Percentiles rank a stretch among this genome's conserved stretches.
Conservation (phyloP, 92 coral and sea anemone species). For the Galaxea fascicularis region DNA sequence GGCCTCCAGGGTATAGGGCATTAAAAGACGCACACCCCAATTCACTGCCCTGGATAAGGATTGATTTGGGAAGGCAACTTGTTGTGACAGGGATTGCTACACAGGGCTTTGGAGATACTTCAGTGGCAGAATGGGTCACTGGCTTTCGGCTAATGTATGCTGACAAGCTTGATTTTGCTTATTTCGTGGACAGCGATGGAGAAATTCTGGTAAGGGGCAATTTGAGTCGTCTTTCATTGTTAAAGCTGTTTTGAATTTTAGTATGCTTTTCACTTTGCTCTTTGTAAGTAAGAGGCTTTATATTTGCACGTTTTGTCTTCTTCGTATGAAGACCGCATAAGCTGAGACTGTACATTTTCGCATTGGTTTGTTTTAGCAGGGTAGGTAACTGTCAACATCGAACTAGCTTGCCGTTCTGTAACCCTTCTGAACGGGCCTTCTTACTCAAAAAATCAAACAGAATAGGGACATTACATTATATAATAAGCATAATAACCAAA, state of each 20-base stretch:
- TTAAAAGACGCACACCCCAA: conserved; percentile 23
- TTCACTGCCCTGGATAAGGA: conserved; percentile 73
- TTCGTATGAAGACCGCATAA: too few species aligned
- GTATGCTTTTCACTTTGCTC: neutral
- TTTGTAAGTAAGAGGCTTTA: neutral
- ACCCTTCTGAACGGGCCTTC: too few species aligned
- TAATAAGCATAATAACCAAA: too few species aligned
- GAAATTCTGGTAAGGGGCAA: conserved; percentile 3
- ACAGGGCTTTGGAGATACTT: conserved; percentile 81
- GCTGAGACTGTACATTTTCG: too few species aligned
- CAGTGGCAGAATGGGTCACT: conserved; percentile 79
- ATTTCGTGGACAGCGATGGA: conserved; percentile 11
- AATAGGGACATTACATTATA: too few species aligned
- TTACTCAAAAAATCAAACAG: too few species aligned
- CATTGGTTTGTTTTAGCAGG: too few species aligned
- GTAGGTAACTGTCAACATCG: too few species aligned
- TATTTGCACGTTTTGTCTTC: neutral
- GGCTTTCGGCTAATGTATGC: conserved; percentile 68
- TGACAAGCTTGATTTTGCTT: conserved; percentile 9
- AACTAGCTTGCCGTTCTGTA: too few species aligned
- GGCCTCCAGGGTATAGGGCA: conserved; percentile 54
- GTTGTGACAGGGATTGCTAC: conserved; percentile 82
- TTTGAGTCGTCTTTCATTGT: neutral
- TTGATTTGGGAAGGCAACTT: conserved; percentile 57
- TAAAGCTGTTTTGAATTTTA: neutral